Base-by-base conservation (phyloP, 2,888 invertebrate species). In the Aradus depressus region DNA sequence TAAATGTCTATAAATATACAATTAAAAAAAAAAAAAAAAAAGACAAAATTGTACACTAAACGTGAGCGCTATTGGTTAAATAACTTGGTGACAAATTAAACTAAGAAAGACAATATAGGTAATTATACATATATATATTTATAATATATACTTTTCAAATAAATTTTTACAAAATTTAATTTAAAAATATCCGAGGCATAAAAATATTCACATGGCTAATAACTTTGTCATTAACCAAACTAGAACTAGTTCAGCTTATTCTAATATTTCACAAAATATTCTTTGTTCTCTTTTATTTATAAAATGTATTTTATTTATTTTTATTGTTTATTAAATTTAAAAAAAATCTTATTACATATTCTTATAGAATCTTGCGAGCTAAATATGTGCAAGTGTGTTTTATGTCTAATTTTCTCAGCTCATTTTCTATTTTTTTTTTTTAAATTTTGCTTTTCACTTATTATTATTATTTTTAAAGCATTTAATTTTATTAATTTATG, bases 141-240 rank as follows among this genome's bases (percentile, higher is more conserved):
- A n/a, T n/a, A n/a, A n/a, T n/a, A n/a, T n/a, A n/a, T n/a, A n/a
- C n/a, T n/a, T 44, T 31, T 35, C 45, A 19, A 45, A 25, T n/a
- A n/a, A n/a, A n/a, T n/a, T n/a, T 34, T 45, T 45, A 45, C 26
- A 45, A 45, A 45, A 45, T 45, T 26, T 45, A 38, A 18, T 38
- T 38, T 38, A 38, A 45, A 44, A 28, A 45, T 45, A n/a, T 48
- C 44, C 34, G 44, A 52, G 52, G 49, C 52, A 49, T 53, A 50
- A 53, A 53, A 53, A 53, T 48, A 53, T 53, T 45, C 50, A 53
- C 53, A 53, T 35, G 50, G 50, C 41, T 44, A 52, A 47, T 42
- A 48, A 53, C 53, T 19, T 44, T 43, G 35, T 37, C 48, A 34
- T 51, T 44, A 52, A 52, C 48, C 39, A 50, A 43, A 50, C 53